A percentile compares a stretch with the other conserved stretches of the same genome.
These are phyloP conservation scores for Seriola rivoliana DNA, from an alignment of 2,113 vertebrate species.

Conservation along the genomic window DNA sequence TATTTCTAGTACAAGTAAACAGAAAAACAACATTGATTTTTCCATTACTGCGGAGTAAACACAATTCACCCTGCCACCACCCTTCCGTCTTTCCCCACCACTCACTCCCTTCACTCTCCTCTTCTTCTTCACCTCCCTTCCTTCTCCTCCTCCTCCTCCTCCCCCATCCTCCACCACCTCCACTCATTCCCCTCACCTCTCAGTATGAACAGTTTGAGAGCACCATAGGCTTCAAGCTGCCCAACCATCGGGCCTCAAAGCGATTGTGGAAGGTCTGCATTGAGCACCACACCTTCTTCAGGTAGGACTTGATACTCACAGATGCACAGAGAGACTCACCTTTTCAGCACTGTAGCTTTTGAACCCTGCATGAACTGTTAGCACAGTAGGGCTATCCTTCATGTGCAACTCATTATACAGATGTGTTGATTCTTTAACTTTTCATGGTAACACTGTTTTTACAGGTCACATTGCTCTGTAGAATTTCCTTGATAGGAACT, in stretches of 20 bases:
- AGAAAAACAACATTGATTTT: slow-evolving; percentile 63
- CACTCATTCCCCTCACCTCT: slow-evolving; percentile 56
- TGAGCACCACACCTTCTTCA: slow-evolving; percentile 99
- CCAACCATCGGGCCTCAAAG: slow-evolving; percentile 98
- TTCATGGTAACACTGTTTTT: background rate
- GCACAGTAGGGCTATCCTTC: background rate
- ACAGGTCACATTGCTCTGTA: background rate
- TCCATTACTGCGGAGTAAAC: slow-evolving; percentile 63
- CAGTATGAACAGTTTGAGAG: slow-evolving; percentile 99
- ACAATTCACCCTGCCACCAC: slow-evolving; percentile 55
- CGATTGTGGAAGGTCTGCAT: slow-evolving; percentile 99
- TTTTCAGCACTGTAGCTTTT: slow-evolving; percentile 27
- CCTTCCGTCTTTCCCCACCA: slow-evolving; percentile 60
- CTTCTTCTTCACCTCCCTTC: slow-evolving; percentile 50
- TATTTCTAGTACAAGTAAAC: slow-evolving; percentile 38
- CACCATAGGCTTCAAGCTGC: slow-evolving; percentile 99
- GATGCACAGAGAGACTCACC: background rate
- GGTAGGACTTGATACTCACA: slow-evolving; percentile 82
- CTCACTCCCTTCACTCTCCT: slow-evolving; percentile 57
- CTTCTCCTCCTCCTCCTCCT: slow-evolving; percentile 29
- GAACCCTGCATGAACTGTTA: slow-evolving; percentile 53
- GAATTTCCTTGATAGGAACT: background rate
- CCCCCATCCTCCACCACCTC: slow-evolving; percentile 22
- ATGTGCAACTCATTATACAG: background rate
- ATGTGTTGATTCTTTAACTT: background rate